Evolutionary conservation across 2,113 vertebrate species (phyloP).

Genomic region (Protobothrops flavoviridis): DNA sequence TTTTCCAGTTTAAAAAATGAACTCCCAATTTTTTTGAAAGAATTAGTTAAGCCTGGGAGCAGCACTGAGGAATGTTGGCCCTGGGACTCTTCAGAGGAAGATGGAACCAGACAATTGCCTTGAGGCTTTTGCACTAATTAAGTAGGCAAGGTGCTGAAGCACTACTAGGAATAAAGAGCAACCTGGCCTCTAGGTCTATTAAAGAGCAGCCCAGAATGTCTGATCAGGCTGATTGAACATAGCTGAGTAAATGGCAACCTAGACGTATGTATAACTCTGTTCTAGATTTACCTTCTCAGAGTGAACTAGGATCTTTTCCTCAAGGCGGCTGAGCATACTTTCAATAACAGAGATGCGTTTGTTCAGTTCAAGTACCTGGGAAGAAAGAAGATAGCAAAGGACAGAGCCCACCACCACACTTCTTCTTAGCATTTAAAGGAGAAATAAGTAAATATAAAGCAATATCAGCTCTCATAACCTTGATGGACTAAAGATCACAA

Average conservation of each 20-base stretch:
- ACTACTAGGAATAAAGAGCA: neutral
- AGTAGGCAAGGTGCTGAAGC: neutral
- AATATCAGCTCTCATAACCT: neutral
- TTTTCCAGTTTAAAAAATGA: neutral
- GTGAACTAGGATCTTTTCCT: constrained; percentile 74
- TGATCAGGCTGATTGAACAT: neutral
- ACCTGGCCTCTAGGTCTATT: neutral
- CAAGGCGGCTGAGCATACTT: constrained; percentile 75
- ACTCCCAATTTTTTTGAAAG: neutral
- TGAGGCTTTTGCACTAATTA: neutral
- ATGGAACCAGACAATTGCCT: neutral
- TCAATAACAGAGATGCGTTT: constrained; percentile 79
- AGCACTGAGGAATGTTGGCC: neutral
- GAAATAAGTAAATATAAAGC: neutral
- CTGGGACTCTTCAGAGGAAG: neutral
- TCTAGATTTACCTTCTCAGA: constrained; percentile 68
- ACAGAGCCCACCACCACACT: neutral
- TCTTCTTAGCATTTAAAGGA: constrained; percentile 7
- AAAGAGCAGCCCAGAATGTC: neutral
- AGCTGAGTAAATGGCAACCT: neutral
- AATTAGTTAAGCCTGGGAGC: neutral
- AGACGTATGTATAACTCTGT: neutral
- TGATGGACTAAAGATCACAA: neutral
- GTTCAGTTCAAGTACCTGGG: constrained; percentile 80
- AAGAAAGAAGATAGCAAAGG: constrained; percentile 20